Percentiles rank a stretch among this genome's conserved stretches.
These are phyloP conservation scores for Leucophenga varia DNA, from an alignment of 1,140 invertebrate species.

Conservation along the genomic window DNA sequence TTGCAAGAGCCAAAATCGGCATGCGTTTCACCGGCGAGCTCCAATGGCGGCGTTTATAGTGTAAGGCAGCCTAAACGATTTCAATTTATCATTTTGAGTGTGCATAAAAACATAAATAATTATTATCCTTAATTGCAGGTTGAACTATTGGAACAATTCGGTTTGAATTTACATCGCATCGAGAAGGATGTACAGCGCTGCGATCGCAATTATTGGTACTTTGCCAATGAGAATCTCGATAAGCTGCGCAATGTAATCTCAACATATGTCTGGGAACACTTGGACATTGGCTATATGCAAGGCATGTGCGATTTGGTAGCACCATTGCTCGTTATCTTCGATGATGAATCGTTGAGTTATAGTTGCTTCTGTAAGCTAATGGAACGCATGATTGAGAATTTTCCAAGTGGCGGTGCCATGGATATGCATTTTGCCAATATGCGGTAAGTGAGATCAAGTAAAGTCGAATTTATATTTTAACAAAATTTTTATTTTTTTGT, in stretches of 20 bases:
- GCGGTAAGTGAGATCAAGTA: too few species aligned
- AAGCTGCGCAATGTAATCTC: conserved; percentile 91
- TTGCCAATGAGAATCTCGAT: conserved; percentile 80
- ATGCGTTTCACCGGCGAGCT: conserved; percentile 78
- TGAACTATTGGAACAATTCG: conserved; percentile 83
- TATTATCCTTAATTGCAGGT: conserved; percentile 65
- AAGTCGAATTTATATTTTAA: too few species aligned
- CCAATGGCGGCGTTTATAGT: conserved; percentile 84
- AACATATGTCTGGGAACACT: conserved; percentile 92
- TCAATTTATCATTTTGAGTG: too few species aligned
- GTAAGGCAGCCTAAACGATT: too few species aligned
- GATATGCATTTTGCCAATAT: conserved; percentile 92
- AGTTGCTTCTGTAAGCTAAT: conserved; percentile 86
- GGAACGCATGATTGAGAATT: conserved; percentile 84
- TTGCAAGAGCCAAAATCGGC: conserved; percentile 59
- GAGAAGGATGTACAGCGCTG: conserved; percentile 94
- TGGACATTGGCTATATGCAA: conserved; percentile 84
- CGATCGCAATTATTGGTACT: conserved; percentile 90
- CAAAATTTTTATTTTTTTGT: too few species aligned
- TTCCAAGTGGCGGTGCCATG: conserved; percentile 89
- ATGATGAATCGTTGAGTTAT: conserved; percentile 85
- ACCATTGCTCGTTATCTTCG: conserved; percentile 84
- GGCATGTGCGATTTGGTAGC: conserved; percentile 94
- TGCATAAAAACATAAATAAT: too few species aligned
- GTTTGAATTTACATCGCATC: conserved; percentile 86